phyloP scores from a whole-genome alignment of 2,113 vertebrate genomes.

The Albula goreensis region DNA sequence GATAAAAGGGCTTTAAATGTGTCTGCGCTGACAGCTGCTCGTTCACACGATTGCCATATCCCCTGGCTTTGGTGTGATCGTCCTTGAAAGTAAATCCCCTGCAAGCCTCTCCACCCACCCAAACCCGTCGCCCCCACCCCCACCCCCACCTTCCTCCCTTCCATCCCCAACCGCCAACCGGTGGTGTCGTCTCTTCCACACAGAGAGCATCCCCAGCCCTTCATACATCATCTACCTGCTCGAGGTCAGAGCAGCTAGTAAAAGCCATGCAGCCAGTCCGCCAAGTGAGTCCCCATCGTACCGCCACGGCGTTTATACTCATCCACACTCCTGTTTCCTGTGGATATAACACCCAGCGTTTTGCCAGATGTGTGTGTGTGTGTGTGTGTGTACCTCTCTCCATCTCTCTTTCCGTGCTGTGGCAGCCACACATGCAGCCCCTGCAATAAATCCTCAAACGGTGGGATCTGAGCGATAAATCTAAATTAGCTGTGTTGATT shows the following conservation, averaged over 20 bases:
- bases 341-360: no score
- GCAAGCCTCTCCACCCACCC: no score
- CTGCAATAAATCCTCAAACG: neutral
- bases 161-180: no score
- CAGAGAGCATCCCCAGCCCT: neutral
- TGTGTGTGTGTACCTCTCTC: neutral
- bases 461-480: slow-evolving; percentile 4
- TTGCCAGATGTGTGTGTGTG: neutral
- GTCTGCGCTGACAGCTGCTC: neutral
- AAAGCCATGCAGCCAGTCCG: neutral
- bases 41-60: neutral
- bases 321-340: neutral
- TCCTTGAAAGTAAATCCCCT: slow-evolving; percentile 11
- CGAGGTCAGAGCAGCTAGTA: slow-evolving; percentile 3
- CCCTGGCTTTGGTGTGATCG: slow-evolving; percentile 4
- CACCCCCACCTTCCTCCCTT: neutral
- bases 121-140: no score
- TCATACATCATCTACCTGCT: slow-evolving; percentile 8
- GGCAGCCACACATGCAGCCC: slow-evolving; percentile 12
- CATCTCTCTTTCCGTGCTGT: neutral
- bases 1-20: slow-evolving; percentile 3
- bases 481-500: slow-evolving; percentile 11
- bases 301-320: neutral
- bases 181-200: neutral
- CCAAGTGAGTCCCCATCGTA: neutral